Base-by-base conservation (phyloP, 2,888 invertebrate genomes). In the Dasypolia templi region DNA sequence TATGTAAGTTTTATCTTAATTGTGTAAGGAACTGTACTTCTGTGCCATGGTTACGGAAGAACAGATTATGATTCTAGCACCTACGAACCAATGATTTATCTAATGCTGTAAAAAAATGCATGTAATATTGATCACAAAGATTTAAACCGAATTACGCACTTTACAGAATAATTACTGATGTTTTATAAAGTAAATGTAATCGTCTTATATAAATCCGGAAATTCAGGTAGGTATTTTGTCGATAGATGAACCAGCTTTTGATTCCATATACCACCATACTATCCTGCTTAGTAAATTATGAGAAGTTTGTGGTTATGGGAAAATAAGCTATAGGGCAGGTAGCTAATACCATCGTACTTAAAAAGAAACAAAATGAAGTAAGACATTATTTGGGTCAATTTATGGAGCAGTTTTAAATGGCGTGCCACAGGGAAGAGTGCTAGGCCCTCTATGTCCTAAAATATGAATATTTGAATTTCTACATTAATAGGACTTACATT, bases 1-100 rank as follows among this genome's bases (percentile, higher is more conserved):
- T 77, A 74, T 75, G 73, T 72, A 76, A 74, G 68, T 70, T 72
- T 86, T 86, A 86, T 86, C 86, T 86, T 78, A 85, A 86, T 51
- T 46, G 72, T 42, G 55, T 32, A 51, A 55, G 74, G 56, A 69
- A 71, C 62, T 64, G 42, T 75, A 62, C 56, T 75, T 73, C 61
- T 80, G 75, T 63, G 72, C 62, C 73, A 70, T 19, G 68, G 71
- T 49, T 73, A 53, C 29, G 12, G 62, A 19, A 51, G 46, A 70
- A 53, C 53, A 69, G 26, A 44, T 56, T 64, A 42, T 42, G 9
- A 44, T 44, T 35, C 6, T 53, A 9, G 17, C 22, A 22, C 32
- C 56, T 32, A 22, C 55, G 0, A 35, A 5, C 35, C 35, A 2
- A 35, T 35, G 35, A 35, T 35, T 35, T 35, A 3, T 35, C 35